Conservation (phyloP, 2,888 invertebrate genomes). For the Epinotia demarniana region DNA sequence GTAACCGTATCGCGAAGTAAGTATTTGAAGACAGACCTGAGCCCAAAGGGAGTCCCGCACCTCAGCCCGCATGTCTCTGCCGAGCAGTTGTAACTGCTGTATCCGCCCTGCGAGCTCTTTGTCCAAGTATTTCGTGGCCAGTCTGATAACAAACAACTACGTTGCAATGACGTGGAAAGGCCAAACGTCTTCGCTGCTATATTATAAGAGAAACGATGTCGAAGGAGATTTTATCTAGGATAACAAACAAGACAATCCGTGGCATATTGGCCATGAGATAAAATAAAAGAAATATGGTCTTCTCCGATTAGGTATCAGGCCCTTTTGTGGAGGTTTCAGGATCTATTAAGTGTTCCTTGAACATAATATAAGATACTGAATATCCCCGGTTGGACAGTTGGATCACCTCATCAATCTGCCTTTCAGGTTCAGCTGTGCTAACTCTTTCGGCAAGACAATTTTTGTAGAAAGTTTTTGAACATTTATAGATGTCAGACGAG, state of each 20-base stretch:
- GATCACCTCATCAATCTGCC: neutral
- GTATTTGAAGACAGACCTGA: slow-evolving; percentile 80
- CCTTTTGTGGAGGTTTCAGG: too few relatives aligned
- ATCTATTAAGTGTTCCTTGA: neutral
- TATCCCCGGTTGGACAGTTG: neutral
- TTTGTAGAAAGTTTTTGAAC: too few relatives aligned
- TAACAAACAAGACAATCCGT: too few relatives aligned
- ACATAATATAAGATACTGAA: neutral
- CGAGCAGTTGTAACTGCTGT: slow-evolving; percentile 93
- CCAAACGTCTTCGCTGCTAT: neutral
- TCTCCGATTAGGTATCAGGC: too few relatives aligned
- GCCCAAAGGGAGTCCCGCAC: slow-evolving; percentile 90
- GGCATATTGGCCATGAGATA: too few relatives aligned
- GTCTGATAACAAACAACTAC: slow-evolving; percentile 65
- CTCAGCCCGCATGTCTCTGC: slow-evolving; percentile 91
- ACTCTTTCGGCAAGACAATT: neutral
- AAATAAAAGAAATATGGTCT: too few relatives aligned
- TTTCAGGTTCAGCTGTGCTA: neutral
- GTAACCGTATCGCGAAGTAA: neutral
- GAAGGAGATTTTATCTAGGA: neutral
- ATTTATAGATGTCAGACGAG: too few relatives aligned
- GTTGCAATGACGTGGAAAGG: neutral
- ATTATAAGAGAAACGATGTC: neutral
- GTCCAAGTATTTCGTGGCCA: slow-evolving; percentile 94
- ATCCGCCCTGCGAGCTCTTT: slow-evolving; percentile 93